A percentile compares a stretch with the other conserved stretches of the same genome.
Evolutionary conservation across 2,113 vertebrate genomes (phyloP).

Genomic region (Porphyrio hochstetteri): DNA sequence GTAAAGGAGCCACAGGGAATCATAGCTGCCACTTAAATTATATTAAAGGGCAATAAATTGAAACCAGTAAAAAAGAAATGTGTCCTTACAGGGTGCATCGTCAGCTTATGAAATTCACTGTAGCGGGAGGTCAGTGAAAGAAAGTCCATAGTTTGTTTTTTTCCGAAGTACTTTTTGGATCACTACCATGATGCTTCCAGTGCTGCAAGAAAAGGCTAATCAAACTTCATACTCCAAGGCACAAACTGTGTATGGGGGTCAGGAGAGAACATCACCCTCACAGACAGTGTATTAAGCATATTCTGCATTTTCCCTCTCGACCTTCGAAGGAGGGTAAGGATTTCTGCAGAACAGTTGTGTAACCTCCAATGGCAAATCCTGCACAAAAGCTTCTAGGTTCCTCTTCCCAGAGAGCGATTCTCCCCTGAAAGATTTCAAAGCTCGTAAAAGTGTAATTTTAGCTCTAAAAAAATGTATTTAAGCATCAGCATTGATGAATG

Average conservation of each 20-base stretch:
- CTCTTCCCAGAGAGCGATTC: not conserved
- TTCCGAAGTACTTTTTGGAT: constrained; percentile 53
- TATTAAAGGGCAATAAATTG: constrained; percentile 65
- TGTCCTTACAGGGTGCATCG: constrained; percentile 55
- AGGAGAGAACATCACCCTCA: constrained; percentile 25
- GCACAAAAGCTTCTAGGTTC: not conserved
- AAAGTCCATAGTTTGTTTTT: constrained; percentile 53
- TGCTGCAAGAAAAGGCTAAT: constrained; percentile 38
- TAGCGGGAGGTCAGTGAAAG: constrained; percentile 38
- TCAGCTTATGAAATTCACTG: constrained; percentile 66
- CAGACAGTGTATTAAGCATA: constrained; percentile 34
- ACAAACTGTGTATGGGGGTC: constrained; percentile 34
- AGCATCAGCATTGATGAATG: constrained; percentile 25
- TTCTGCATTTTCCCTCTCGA: constrained; percentile 37
- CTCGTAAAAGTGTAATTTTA: not conserved
- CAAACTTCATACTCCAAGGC: constrained; percentile 50
- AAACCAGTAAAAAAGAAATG: constrained; percentile 65
- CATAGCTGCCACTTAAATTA: constrained; percentile 62
- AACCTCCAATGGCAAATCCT: not conserved
- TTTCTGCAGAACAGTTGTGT: not conserved
- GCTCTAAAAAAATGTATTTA: constrained; percentile 28
- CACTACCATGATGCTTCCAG: constrained; percentile 37
- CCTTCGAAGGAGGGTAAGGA: constrained; percentile 2
- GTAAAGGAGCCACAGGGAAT: constrained; percentile 43
- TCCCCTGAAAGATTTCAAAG: not conserved